Conservation (phyloP, 2,888 invertebrate genomes). For the Dynastes grantii region DNA sequence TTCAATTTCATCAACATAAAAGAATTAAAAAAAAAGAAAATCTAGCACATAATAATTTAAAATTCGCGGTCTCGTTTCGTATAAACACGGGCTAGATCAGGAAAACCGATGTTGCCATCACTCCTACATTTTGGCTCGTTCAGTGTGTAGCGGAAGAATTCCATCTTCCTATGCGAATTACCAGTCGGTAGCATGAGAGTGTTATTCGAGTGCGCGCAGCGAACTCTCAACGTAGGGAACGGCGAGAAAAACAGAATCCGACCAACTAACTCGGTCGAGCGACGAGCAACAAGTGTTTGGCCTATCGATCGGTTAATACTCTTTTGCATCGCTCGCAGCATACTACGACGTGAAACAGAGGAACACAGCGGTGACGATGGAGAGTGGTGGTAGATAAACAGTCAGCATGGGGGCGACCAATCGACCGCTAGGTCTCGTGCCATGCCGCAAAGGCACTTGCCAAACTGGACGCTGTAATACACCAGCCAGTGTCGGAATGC, state of each 20-base stretch:
- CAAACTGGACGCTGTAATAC: conserved; percentile 45
- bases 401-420: conserved; percentile 59
- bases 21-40: no score
- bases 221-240: conserved; percentile 12
- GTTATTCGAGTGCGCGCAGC: conserved; percentile 46
- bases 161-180: conserved; percentile 64
- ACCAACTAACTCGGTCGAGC: conserved; percentile 39
- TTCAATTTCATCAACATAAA: no score
- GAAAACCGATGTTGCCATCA: conserved; percentile 15
- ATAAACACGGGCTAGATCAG: background rate
- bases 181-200: conserved; percentile 62
- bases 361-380: conserved; percentile 34
- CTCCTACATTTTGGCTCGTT: conserved; percentile 19
- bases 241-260: conserved; percentile 32
- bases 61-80: conserved; percentile 22
- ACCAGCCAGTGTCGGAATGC: conserved; percentile 27
- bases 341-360: conserved; percentile 39
- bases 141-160: conserved; percentile 70
- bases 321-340: conserved; percentile 41
- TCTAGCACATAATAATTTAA: background rate
- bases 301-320: conserved; percentile 45
- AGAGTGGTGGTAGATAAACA: conserved; percentile 61
- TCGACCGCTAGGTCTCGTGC: conserved; percentile 55
- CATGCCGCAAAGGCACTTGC: conserved; percentile 48
- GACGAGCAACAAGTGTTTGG: conserved; percentile 49